Percentiles rank a stretch among this genome's conserved stretches.
Evolutionary conservation across 2,888 invertebrate genomes (phyloP).

Genomic region (Imbricaverruca yamaguchii): DNA sequence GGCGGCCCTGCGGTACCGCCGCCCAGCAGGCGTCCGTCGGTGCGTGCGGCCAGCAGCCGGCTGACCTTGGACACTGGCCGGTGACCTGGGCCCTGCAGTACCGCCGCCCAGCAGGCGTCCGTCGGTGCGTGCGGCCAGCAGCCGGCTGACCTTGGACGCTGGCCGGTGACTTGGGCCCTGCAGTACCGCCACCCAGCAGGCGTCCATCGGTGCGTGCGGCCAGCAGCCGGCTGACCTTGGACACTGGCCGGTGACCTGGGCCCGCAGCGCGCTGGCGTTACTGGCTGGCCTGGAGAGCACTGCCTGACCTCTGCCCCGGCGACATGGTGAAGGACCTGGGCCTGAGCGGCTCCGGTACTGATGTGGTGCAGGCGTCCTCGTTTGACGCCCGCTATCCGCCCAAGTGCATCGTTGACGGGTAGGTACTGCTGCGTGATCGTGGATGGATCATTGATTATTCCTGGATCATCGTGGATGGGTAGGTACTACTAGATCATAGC

Average conservation of each 20-base stretch:
- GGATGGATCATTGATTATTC: no score
- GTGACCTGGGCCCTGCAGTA: neutral
- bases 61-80: neutral
- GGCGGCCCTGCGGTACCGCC: no score
- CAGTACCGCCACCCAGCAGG: neutral
- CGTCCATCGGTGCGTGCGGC: neutral
- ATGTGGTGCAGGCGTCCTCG: slow-evolving; percentile 30
- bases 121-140: no score
- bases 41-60: neutral
- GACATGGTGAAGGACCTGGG: neutral
- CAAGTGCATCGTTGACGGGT: slow-evolving; percentile 32
- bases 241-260: neutral
- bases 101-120: neutral
- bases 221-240: neutral
- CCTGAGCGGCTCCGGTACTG: slow-evolving; percentile 24
- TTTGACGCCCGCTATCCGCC: slow-evolving; percentile 32
- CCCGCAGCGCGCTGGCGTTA: neutral
- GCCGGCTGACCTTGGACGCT: neutral
- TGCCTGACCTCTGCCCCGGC: neutral
- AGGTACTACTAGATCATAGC: no score
- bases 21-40: no score
- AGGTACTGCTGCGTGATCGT: neutral
- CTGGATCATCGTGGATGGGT: no score
- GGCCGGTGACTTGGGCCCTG: neutral
- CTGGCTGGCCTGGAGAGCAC: neutral